Conservation (phyloP, 2,888 invertebrate species). For the Drosophila buzzatii region DNA sequence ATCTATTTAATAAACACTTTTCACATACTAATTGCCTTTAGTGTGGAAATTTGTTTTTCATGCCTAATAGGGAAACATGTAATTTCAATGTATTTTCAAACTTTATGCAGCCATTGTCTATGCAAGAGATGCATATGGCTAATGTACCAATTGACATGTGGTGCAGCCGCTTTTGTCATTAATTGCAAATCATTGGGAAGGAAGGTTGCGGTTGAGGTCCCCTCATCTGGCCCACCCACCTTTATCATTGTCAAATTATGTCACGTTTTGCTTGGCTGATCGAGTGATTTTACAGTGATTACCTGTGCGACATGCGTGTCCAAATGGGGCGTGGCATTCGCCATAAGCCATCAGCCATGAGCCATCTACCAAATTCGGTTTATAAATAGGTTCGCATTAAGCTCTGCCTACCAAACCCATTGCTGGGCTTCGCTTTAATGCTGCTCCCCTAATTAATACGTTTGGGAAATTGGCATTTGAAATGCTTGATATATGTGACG, state of each 20-base stretch:
- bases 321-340: conserved; percentile 41
- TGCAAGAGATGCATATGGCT: conserved; percentile 42
- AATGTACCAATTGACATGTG: conserved; percentile 27
- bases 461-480: conserved; percentile 30
- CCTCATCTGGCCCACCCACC: neutral
- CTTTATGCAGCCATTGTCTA: conserved; percentile 24
- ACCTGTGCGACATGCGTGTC: conserved; percentile 71
- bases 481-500: conserved; percentile 20
- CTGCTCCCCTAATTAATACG: conserved; percentile 42
- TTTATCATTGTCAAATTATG: conserved; percentile 56
- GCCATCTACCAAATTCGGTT: neutral
- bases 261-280: conserved; percentile 74
- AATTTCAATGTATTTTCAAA: conserved; percentile 27
- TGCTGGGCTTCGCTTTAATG: neutral
- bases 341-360: neutral
- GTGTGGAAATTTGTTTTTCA: neutral
- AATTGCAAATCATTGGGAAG: conserved; percentile 42
- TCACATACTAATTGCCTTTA: conserved; percentile 31
- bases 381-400: conserved; percentile 26
- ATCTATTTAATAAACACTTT: conserved; percentile 29
- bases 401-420: neutral
- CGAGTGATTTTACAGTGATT: conserved; percentile 74
- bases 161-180: conserved; percentile 33
- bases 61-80: conserved; percentile 4
- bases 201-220: conserved; percentile 34